A percentile compares a stretch with the other conserved stretches of the same genome.
Evolutionary conservation across 2,888 invertebrate genomes (phyloP).

Genomic region (Danaus chrysippus): DNA sequence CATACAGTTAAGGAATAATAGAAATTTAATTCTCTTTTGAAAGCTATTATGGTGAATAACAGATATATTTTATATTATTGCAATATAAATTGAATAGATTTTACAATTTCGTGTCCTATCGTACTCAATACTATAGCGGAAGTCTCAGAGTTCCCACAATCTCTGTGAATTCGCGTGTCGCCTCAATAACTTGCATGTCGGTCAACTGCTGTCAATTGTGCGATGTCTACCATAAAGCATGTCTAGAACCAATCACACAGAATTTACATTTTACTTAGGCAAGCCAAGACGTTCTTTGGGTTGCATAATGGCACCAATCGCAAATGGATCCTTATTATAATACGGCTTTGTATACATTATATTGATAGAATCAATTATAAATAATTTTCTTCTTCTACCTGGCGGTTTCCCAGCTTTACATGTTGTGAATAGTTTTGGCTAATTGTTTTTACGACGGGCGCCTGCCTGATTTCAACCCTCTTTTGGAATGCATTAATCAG

Average conservation of each 20-base stretch:
- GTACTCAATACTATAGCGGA: constrained; percentile 37
- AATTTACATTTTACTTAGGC: constrained; percentile 42
- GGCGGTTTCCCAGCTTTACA: no score
- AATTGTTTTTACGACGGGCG: no score
- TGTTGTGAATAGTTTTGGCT: no score
- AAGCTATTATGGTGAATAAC: background rate
- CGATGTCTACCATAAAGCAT: constrained; percentile 48
- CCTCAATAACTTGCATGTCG: constrained; percentile 49
- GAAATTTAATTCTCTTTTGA: background rate
- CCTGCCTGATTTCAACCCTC: no score
- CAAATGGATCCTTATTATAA: background rate
- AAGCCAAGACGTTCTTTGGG: constrained; percentile 9
- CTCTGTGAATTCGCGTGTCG: constrained; percentile 47
- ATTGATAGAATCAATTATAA: background rate
- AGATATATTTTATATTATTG: background rate
- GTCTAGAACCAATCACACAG: constrained; percentile 45
- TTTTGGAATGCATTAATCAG: no score
- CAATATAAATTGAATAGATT: constrained; percentile 18
- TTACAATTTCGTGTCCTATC: constrained; percentile 27
- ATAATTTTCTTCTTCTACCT: no score
- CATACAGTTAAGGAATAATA: background rate
- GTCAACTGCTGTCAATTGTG: constrained; percentile 46
- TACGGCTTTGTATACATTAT: background rate
- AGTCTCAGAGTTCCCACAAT: constrained; percentile 44
- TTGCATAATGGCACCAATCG: background rate